Base-by-base conservation (phyloP, 2,113 vertebrate species). In the Syngnathus typhle region DNA sequence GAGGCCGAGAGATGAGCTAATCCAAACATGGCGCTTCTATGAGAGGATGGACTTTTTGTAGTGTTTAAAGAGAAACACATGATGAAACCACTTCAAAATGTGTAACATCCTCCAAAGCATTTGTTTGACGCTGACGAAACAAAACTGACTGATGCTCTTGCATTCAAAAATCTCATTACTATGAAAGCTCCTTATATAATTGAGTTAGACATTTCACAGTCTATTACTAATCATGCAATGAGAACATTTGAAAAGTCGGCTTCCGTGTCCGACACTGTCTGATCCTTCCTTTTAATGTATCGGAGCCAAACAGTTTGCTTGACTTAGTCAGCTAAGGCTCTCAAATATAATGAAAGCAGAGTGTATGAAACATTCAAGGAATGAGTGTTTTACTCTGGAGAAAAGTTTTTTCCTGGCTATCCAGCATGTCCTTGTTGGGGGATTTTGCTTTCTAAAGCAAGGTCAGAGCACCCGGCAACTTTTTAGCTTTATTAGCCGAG, bases 391-490 rank as follows among this genome's bases (percentile, higher is more conserved):
- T 86, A 84, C 82, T 89, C 84, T 81, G 65, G 81, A 85, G 85
- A 86, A 41, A 73, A 76, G 66, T 69, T 81, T 82, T 76, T 74
- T 60, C 70, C 72, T 71, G 72, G 79, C 72, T 85, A 76, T 75
- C 77, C 82, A 83, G 81, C 60, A 78, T 86, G 85, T 88, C 88
- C 87, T 88, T 87, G 85, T 88, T 90, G 88, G 79, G 55, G 81
- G 81, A 74, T 69, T 86, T 77, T 76, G 73, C 84, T 84, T 83
- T 81, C 80, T 77, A 84, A 84, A 82, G 80, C 83, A 88, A 87
- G 87, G 84, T 87, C 85, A 85, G 71, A 79, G 75, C 75, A n/a
- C 84, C 81, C 66, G 78, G 77, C 76, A 85, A 87, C 86, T 88
- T 89, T 32, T 82, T 81, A 84, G 84, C 73, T 75, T 87, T 83